Base-by-base conservation (phyloP, 2,113 vertebrate genomes). In the Mohoua ochrocephala region DNA sequence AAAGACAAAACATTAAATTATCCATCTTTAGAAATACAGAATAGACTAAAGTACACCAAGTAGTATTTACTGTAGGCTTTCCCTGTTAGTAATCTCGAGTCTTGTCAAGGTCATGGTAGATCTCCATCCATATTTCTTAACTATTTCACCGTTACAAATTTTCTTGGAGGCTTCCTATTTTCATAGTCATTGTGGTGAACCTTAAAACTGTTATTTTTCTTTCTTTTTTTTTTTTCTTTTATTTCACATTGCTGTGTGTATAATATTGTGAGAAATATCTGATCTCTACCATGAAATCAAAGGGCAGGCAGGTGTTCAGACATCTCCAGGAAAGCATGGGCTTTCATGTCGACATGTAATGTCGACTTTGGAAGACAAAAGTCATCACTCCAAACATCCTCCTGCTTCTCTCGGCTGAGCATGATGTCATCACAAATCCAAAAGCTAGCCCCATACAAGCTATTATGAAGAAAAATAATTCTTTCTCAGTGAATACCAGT, bases 291-390 rank as follows among this genome's bases (percentile, higher is more conserved):
- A 33, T 39, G 6, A 88, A 82, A 85, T 61, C 52, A 63, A 75
- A 49, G 4, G 18, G 13, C 18, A 84, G 20, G 30, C 9, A 35
- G 4, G 4, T 7, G 9, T 49, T 67, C 11, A 47, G 17, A 33
- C 11, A 41, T 41, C n/a, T 57, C 24, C 39, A 44, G 37, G 28
- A 73, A 59, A 80, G 42, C 21, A 26, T n/a, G 31, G 15, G 7
- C 11, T 67, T 59, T 28, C 18, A 8, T 21, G 56, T 35, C 22
- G 37, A 65, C 1, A 0, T 1, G 0, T 24, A 19, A n/a, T 1
- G 4, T 17, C 2, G 1, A 37, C 13, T 76, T 59, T 4, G 14
- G 20, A 47, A 89, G 50, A 42, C 8, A 70, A 74, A 50, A 2
- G 0, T 11, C 10, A 22, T 56, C 10, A 44, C 16, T 56, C 26